These are phyloP conservation scores for Limosa lapponica DNA, from an alignment of 2,797 vertebrate genomes.

Conservation along the genomic window DNA sequence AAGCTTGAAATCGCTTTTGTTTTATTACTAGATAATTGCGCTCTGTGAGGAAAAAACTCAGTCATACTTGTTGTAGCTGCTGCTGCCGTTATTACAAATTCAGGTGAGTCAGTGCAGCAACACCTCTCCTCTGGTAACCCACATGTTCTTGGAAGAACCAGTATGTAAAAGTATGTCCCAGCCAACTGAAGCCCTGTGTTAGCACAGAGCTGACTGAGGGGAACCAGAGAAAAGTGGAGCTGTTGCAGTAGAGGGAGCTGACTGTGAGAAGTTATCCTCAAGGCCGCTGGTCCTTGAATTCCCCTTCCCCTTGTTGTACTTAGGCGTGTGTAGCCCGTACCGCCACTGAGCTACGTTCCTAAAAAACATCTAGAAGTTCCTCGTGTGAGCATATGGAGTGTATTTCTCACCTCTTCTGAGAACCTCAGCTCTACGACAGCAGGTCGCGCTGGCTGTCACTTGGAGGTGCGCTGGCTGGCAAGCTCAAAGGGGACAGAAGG, in stretches of 20 bases:
- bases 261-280: background rate
- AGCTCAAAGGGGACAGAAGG: background rate
- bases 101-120: rapidly evolving
- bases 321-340: rapidly evolving
- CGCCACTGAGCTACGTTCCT: background rate
- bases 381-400: background rate
- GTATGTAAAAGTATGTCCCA: background rate
- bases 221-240: background rate
- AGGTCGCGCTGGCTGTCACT: constrained; percentile 41
- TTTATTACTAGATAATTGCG: background rate
- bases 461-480: constrained; percentile 24
- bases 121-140: background rate
- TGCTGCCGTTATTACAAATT: background rate
- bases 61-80: background rate
- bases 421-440: background rate
- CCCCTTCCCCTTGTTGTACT: background rate
- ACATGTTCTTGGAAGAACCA: background rate
- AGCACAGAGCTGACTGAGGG: background rate
- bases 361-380: background rate
- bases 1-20: background rate
- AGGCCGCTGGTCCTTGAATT: background rate
- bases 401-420: constrained; percentile 41
- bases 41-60: background rate
- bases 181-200: background rate
- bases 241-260: background rate